These are phyloP conservation scores for Pteromalus puparum DNA, from an alignment of 1,140 invertebrate species.

Conservation along the genomic window DNA sequence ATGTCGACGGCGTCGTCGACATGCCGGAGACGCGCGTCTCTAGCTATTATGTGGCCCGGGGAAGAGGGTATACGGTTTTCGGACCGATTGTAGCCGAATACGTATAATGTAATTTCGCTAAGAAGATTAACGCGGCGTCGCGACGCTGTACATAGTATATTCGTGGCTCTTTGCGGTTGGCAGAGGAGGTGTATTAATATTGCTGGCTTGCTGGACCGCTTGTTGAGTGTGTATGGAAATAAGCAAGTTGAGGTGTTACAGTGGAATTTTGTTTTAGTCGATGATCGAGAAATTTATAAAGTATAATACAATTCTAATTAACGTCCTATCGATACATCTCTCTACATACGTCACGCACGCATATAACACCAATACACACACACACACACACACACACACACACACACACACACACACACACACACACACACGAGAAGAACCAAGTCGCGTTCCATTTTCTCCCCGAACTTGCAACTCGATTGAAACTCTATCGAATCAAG, in stretches of 20 bases:
- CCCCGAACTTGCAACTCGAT: background rate
- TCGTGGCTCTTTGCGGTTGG: no score
- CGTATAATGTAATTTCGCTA: conserved; percentile 65
- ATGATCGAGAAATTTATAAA: no score
- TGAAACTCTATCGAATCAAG: background rate
- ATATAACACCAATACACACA: no score
- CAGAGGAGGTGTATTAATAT: background rate
- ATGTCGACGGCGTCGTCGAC: background rate
- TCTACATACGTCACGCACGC: no score
- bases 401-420: no score
- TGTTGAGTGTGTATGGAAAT: background rate
- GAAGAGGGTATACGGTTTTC: background rate
- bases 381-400: no score
- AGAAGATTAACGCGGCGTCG: conserved; percentile 58
- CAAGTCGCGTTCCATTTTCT: background rate
- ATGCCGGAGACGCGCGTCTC: background rate
- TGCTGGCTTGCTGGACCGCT: background rate
- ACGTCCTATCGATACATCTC: no score
- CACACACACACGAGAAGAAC: background rate
- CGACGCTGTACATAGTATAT: background rate
- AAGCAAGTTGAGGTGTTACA: no score
- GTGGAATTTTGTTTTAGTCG: no score
- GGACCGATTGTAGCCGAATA: conserved; percentile 63
- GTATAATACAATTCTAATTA: no score
- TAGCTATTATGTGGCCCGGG: background rate